Base-by-base conservation (phyloP, 2,888 invertebrate species). In the Apamea crenata region DNA sequence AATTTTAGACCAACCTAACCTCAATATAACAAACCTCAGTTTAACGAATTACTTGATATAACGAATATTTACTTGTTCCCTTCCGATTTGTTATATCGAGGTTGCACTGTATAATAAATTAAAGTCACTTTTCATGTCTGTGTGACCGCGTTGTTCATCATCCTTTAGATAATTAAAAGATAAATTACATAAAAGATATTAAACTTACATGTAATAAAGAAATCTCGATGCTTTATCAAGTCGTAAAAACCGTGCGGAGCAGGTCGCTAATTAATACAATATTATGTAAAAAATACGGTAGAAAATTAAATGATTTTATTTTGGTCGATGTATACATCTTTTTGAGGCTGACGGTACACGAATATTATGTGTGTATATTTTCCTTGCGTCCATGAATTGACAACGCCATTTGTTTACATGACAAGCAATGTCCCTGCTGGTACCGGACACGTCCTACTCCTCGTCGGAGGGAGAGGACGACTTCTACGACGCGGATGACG, bases 401-500 rank as follows among this genome's bases (percentile, higher is more conserved):
- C 40, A 74, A 76, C 50, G 10, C 40, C 10, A 53, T 82, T 71
- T 74, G 47, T 76, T 71, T 75, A 18, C 90, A 96, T 97, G 95
- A 86, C 92, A 96, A 90, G 96, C 97, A 81, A 97, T 97, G 96
- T 97, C 98, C 79, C 97, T 98, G 81, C 97, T 98, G 80, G 98
- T 99, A 44, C 99, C 99, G 68, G 99, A 98, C 92, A 99, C 98
- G 81, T 99, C 99, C 1, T 99, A 99, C 95, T 99, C 99, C n/a
- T 99, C 99, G 92, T 99, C 99, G 53, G 99, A 99, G 94, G 99
- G 98, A 79, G 99, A 99, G 93, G 99, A 99, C 80, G 99, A 99
- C 95, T 99, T 98, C 96, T 99, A 98, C 94, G 99, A 99, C 97
- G 99, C 99, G 10, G 98, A 98, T 90, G 99, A 99, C 93, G 98